A percentile compares a stretch with the other conserved stretches of the same genome.
These are phyloP conservation scores for Julus scandinavius DNA, from an alignment of 2,888 invertebrate genomes.

Conservation along the genomic window DNA sequence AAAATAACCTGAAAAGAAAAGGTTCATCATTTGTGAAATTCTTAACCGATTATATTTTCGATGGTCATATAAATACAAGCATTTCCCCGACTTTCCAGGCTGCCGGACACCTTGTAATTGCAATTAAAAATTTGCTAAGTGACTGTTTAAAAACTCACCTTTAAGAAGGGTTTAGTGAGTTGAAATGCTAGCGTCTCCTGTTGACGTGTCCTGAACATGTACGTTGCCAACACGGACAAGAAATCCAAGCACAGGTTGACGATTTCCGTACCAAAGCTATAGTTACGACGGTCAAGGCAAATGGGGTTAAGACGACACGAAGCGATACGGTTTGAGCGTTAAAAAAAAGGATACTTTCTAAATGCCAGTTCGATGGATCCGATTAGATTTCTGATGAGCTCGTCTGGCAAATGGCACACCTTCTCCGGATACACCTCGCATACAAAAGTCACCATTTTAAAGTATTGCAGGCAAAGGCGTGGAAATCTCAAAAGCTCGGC, in stretches of 20 bases:
- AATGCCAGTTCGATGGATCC: conserved; percentile 73
- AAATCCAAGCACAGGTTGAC: conserved; percentile 73
- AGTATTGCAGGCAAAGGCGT: conserved; percentile 74
- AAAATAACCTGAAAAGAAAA: conserved; percentile 72
- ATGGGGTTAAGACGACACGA: not conserved
- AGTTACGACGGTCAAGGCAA: conserved; percentile 45
- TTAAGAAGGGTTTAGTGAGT: conserved; percentile 68
- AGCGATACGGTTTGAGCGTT: not conserved
- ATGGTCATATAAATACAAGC: not conserved
- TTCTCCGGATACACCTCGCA: conserved; percentile 76
- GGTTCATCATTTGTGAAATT: not conserved
- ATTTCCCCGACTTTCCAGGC: not conserved
- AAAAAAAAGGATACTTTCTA: conserved; percentile 62
- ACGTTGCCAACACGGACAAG: conserved; percentile 69
- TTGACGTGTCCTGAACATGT: conserved; percentile 66
- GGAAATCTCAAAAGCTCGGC: conserved; percentile 78
- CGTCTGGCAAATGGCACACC: conserved; percentile 69
- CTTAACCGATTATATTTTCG: not conserved
- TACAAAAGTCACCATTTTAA: conserved; percentile 74
- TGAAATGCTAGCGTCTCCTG: conserved; percentile 65
- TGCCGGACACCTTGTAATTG: not conserved
- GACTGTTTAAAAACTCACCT: conserved; percentile 63
- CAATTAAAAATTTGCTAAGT: not conserved
- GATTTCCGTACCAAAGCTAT: conserved; percentile 71
- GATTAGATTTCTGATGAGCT: conserved; percentile 70